phyloP scores from a whole-genome alignment of 2,797 vertebrate genomes.

The Mallotus villosus region DNA sequence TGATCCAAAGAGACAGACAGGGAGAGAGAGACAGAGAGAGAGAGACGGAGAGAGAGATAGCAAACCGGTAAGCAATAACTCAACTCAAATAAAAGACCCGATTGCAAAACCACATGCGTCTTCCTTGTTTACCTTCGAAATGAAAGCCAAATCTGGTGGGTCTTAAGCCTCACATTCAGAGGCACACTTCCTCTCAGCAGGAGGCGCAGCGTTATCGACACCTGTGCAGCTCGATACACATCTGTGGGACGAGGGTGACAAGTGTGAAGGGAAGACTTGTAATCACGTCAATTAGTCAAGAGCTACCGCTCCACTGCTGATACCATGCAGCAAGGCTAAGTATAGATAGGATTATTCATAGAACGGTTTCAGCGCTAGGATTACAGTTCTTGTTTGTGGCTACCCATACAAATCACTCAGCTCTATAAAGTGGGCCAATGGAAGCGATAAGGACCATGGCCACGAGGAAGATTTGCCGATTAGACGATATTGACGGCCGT shows the following conservation, averaged over 20 bases:
- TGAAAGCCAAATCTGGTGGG: not conserved
- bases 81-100: not conserved
- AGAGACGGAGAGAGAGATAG: not conserved
- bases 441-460: not conserved
- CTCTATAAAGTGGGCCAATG: not conserved
- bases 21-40: not conserved
- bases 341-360: not conserved
- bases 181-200: not conserved
- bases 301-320: not conserved
- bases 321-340: not conserved
- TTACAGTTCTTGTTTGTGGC: not conserved
- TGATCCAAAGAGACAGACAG: not conserved
- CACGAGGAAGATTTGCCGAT: not conserved
- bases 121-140: constrained; percentile 1
- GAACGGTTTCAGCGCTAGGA: not conserved
- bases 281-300: not conserved
- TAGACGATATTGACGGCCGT: not conserved
- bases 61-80: not conserved
- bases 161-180: not conserved
- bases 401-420: not conserved
- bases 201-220: not conserved
- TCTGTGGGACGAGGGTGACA: not conserved
- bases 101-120: not conserved
- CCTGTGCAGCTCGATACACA: not conserved
- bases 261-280: not conserved